These are phyloP conservation scores for Hybognathus amarus DNA, from an alignment of 2,797 vertebrate genomes.

Conservation along the genomic window DNA sequence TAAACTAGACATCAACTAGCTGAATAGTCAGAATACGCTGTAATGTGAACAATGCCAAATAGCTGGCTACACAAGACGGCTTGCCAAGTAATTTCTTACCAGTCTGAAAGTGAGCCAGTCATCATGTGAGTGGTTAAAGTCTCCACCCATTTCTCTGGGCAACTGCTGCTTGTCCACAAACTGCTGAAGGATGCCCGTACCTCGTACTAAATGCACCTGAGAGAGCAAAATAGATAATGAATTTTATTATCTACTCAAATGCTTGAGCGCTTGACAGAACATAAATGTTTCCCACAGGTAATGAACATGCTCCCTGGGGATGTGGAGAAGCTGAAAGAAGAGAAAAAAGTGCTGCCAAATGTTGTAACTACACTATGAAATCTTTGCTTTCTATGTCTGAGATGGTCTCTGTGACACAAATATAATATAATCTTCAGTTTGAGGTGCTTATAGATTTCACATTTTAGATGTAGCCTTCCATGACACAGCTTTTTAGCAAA, in stretches of 20 bases:
- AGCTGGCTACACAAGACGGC: neutral
- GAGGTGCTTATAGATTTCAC: neutral
- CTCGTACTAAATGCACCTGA: conserved; percentile 75
- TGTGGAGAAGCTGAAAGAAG: neutral
- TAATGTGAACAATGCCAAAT: neutral
- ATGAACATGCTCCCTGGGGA: neutral
- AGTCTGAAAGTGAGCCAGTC: conserved; percentile 83
- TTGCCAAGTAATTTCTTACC: conserved; percentile 63
- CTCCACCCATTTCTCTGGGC: conserved; percentile 76
- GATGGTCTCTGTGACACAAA: neutral
- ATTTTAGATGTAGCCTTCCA: neutral
- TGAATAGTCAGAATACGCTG: neutral
- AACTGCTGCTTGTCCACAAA: conserved; percentile 80
- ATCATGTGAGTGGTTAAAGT: conserved; percentile 75
- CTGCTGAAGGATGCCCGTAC: conserved; percentile 77
- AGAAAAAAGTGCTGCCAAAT: neutral
- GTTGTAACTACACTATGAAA: neutral
- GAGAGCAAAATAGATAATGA: conserved; percentile 11
- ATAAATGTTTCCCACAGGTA: neutral
- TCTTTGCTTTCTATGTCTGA: neutral
- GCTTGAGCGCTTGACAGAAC: neutral
- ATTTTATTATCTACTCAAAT: conserved; percentile 26
- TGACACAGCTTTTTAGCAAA: neutral
- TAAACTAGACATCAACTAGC: neutral
- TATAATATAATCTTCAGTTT: neutral